Evolutionary conservation across 2,888 invertebrate genomes (phyloP).

Genomic region (Linyphia triangularis): DNA sequence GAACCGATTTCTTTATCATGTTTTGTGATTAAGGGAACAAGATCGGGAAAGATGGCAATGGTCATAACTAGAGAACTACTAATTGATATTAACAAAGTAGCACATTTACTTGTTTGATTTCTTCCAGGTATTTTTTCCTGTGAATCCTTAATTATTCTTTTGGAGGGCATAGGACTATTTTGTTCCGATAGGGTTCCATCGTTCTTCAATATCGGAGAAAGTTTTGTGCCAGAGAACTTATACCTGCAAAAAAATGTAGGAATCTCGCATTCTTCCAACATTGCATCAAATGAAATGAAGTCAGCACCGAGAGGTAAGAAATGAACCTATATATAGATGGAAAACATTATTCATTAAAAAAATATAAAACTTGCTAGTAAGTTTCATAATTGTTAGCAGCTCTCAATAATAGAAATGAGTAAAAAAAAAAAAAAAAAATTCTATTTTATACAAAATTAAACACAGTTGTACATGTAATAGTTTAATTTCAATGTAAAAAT

Average conservation of each 20-base stretch:
- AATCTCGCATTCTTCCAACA: background rate
- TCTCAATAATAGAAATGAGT: too few relatives aligned
- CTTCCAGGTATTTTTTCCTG: background rate
- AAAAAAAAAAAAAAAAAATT: too few relatives aligned
- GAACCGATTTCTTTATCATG: background rate
- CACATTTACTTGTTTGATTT: constrained; percentile 7
- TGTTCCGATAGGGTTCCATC: background rate
- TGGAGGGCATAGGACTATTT: background rate
- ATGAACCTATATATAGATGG: background rate
- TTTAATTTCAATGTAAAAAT: too few relatives aligned
- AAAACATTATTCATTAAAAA: too few relatives aligned
- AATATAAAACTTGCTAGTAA: too few relatives aligned
- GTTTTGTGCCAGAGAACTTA: background rate
- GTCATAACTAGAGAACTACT: background rate
- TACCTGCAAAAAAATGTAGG: constrained; percentile 52
- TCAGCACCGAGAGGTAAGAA: background rate
- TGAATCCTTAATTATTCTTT: background rate
- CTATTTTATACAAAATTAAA: too few relatives aligned
- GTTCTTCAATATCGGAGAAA: background rate
- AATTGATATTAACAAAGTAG: background rate
- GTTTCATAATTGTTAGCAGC: too few relatives aligned
- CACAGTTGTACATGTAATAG: too few relatives aligned
- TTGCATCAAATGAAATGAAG: background rate
- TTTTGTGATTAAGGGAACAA: background rate
- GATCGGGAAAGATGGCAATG: background rate